These are phyloP conservation scores for Microcebus tavaratra DNA, from an alignment of 2,113 vertebrate genomes.

Conservation along the genomic window DNA sequence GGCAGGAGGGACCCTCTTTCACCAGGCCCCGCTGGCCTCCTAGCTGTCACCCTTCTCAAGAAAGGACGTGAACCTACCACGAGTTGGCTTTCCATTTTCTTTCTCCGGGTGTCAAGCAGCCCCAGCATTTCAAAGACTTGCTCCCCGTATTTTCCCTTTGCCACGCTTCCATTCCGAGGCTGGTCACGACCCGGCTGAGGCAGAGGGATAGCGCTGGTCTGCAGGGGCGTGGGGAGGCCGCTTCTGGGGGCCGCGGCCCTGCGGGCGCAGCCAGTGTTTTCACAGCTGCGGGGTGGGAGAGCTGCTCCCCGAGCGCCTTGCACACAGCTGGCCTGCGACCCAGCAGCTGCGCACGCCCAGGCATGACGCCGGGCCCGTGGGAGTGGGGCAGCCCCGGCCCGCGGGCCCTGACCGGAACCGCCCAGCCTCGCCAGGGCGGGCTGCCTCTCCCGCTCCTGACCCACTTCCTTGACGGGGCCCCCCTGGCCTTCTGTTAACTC, in stretches of 20 bases:
- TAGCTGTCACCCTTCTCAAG: not conserved
- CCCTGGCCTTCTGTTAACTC: constrained; percentile 38
- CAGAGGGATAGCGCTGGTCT: not conserved
- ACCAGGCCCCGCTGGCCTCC: not conserved
- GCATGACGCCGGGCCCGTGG: rapidly evolving
- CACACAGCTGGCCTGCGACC: not conserved
- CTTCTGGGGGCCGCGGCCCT: rapidly evolving
- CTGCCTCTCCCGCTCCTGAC: not conserved
- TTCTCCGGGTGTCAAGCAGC: not conserved
- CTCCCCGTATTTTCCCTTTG: not conserved
- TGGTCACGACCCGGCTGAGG: not conserved
- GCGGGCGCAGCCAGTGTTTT: constrained; percentile 24
- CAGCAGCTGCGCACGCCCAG: constrained; percentile 54
- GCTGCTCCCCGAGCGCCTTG: not conserved
- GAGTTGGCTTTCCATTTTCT: not conserved
- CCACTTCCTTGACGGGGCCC: not conserved
- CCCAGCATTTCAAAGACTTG: not conserved
- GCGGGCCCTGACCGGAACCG: rapidly evolving
- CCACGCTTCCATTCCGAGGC: not conserved
- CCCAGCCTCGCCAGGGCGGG: rapidly evolving
- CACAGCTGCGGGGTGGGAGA: constrained; percentile 52
- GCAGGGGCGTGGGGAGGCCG: not conserved
- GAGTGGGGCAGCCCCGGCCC: not conserved
- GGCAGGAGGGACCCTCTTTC: not conserved
- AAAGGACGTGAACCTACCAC: rapidly evolving